These are phyloP conservation scores for Myanophis thanlyinensis DNA, from an alignment of 2,113 vertebrate species.

Conservation along the genomic window DNA sequence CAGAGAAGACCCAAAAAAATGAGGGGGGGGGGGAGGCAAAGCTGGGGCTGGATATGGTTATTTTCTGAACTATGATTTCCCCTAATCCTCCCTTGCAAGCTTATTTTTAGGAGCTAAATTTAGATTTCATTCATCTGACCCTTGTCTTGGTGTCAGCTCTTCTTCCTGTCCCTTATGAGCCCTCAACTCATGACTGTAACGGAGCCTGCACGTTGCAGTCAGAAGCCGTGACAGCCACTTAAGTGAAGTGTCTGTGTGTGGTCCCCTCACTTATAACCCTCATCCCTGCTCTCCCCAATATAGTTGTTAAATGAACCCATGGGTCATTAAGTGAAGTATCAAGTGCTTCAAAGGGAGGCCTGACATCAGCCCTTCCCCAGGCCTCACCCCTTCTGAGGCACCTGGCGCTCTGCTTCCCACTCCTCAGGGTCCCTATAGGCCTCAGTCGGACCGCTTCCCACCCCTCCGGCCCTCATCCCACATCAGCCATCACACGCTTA, in stretches of 20 bases:
- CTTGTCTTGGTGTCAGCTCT: not conserved
- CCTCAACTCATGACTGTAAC: too few relatives aligned
- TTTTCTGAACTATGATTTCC: not conserved
- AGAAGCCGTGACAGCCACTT: too few relatives aligned
- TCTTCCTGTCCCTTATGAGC: not conserved
- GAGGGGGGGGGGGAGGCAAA: not conserved
- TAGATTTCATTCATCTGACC: not conserved
- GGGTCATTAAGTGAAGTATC: not conserved
- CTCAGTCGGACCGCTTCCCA: not conserved
- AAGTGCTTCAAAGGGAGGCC: not conserved
- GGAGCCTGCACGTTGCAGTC: too few relatives aligned
- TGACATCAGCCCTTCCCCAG: not conserved
- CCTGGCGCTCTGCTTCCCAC: not conserved
- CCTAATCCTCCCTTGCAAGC: not conserved
- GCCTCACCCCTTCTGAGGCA: not conserved
- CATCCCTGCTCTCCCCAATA: too few relatives aligned
- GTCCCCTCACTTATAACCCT: too few relatives aligned
- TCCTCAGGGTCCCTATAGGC: not conserved
- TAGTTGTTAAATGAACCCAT: not conserved
- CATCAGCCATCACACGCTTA: not conserved
- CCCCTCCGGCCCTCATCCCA: not conserved
- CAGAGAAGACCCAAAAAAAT: not conserved
- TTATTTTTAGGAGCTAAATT: not conserved
- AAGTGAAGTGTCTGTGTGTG: too few relatives aligned
- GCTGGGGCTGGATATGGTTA: too few relatives aligned